phyloP scores from a whole-genome alignment of 35 echinoderm and acorn worm genomes.

The Lytechinus variegatus region DNA sequence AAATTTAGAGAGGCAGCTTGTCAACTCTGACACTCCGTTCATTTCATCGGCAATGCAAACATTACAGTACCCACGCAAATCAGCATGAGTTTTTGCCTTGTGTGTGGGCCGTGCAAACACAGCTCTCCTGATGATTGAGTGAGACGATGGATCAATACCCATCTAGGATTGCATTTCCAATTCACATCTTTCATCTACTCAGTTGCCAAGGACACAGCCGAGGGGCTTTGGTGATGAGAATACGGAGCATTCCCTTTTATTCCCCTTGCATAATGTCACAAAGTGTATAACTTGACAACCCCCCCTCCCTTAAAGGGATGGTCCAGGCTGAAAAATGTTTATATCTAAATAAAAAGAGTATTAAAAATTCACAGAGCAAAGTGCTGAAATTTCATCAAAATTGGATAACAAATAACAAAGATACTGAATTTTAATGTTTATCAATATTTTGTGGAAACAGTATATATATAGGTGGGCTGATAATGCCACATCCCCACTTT shows the following conservation, averaged over 20 bases:
- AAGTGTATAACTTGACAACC: too few species aligned
- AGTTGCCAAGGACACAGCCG: conserved; percentile 17
- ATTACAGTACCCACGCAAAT: not conserved
- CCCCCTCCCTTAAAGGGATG: too few species aligned
- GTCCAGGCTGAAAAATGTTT: too few species aligned
- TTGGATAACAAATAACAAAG: too few species aligned
- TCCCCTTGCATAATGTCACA: not conserved
- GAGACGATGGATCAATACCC: conserved; percentile 43
- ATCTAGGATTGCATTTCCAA: conserved; percentile 27
- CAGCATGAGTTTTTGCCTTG: not conserved
- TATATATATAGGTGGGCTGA: too few species aligned
- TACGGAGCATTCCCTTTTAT: not conserved
- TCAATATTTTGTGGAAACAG: too few species aligned
- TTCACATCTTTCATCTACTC: conserved; percentile 1
- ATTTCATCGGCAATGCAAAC: not conserved
- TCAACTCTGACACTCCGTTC: not conserved
- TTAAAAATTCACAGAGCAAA: too few species aligned
- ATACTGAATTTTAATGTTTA: too few species aligned
- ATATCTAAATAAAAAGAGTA: too few species aligned
- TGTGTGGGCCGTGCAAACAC: conserved; percentile 3
- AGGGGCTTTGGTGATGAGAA: not conserved
- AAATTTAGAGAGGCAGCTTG: not conserved
- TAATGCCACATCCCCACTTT: too few species aligned
- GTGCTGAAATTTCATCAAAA: too few species aligned
- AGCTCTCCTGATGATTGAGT: not conserved